Evolutionary conservation across 2,888 invertebrate genomes (phyloP).

Genomic region (Coecobrya sp.): DNA sequence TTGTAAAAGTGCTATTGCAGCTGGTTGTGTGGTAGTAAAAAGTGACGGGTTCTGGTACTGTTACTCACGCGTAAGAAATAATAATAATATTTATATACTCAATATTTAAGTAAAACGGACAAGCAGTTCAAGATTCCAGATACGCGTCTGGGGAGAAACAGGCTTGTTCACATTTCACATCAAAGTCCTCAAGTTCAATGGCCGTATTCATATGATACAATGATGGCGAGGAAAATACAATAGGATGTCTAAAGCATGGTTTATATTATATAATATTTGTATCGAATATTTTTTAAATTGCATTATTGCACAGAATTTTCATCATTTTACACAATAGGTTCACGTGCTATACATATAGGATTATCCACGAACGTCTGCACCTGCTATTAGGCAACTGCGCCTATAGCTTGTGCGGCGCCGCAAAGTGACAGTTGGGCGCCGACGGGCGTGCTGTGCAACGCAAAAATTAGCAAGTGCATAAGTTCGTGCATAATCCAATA

Average conservation of each 20-base stretch:
- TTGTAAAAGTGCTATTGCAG: slow-evolving; percentile 13
- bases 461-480: too few species aligned
- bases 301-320: not conserved
- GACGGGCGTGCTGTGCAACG: too few species aligned
- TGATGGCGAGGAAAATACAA: not conserved
- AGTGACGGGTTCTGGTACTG: not conserved
- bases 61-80: not conserved
- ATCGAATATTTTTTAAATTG: not conserved
- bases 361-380: too few species aligned
- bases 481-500: not conserved
- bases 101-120: not conserved
- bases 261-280: not conserved
- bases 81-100: not conserved
- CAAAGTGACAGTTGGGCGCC: too few species aligned
- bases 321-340: not conserved
- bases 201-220: not conserved
- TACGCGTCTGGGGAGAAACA: not conserved
- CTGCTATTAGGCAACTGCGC: too few species aligned
- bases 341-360: too few species aligned
- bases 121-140: not conserved
- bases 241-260: too few species aligned
- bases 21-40: slow-evolving; percentile 37
- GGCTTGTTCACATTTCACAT: not conserved
- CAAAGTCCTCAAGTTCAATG: not conserved
- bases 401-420: too few species aligned